Conservation (phyloP, 2,113 vertebrate genomes). For the Microcebus lehilahytsara region DNA sequence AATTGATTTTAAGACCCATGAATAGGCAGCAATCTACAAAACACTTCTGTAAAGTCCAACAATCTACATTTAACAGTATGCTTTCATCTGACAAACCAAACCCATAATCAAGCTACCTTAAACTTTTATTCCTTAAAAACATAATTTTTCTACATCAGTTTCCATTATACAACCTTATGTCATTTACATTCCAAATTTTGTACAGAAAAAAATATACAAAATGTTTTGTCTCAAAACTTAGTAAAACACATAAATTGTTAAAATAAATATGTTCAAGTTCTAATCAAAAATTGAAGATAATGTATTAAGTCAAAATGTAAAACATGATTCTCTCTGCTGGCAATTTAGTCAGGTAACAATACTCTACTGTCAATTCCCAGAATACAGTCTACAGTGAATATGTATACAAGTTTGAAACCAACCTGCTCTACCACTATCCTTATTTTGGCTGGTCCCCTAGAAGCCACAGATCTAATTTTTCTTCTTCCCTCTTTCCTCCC, state of each 20-base stretch:
- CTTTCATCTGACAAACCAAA: neutral
- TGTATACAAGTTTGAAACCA: neutral
- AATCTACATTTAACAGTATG: conserved; percentile 2
- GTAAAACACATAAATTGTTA: conserved; percentile 17
- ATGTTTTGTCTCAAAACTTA: conserved; percentile 27
- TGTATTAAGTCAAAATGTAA: conserved; percentile 38
- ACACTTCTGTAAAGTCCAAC: neutral
- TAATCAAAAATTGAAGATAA: neutral
- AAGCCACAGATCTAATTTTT: neutral
- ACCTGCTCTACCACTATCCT: neutral
- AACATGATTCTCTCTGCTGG: neutral
- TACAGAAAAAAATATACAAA: neutral
- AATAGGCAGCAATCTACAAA: neutral
- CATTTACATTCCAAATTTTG: neutral
- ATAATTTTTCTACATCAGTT: neutral
- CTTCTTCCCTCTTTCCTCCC: neutral
- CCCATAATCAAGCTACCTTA: conserved; percentile 23
- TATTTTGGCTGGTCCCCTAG: neutral
- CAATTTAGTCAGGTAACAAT: conserved; percentile 11
- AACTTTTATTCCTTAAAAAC: conserved; percentile 26
- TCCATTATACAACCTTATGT: neutral
- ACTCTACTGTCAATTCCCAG: neutral
- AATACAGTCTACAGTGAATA: neutral
- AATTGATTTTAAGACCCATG: conserved; percentile 26
- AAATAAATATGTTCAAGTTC: neutral